Evolutionary conservation across 2,113 vertebrate genomes (phyloP).

Genomic region (Bostrychus sinensis): DNA sequence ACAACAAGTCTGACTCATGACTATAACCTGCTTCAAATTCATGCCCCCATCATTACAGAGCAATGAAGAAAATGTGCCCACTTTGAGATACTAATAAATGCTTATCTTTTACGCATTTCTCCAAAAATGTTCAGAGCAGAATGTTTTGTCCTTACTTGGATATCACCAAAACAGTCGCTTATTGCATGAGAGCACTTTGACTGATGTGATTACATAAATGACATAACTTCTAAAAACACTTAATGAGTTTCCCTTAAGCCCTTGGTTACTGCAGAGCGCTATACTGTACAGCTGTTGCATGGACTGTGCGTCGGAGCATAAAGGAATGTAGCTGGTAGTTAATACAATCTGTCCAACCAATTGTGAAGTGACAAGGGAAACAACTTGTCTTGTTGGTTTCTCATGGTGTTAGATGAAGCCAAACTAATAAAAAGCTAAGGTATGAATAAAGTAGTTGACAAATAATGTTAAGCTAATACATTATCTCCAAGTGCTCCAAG

Average conservation of each 20-base stretch:
- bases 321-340: slow-evolving; percentile 39
- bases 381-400: not conserved
- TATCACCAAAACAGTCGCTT: not conserved
- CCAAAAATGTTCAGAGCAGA: slow-evolving; percentile 4
- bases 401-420: not conserved
- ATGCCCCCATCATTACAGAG: slow-evolving; percentile 38
- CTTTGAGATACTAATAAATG: slow-evolving; percentile 14
- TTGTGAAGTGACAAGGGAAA: slow-evolving; percentile 2
- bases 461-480: not conserved
- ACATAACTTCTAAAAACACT: slow-evolving; percentile 10
- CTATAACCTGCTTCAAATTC: slow-evolving; percentile 51
- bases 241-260: slow-evolving; percentile 31
- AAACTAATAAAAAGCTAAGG: not conserved
- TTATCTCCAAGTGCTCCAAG: slow-evolving; percentile 1
- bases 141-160: slow-evolving; percentile 7
- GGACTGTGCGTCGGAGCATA: slow-evolving; percentile 19
- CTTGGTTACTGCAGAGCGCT: slow-evolving; percentile 24
- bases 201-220: slow-evolving; percentile 5
- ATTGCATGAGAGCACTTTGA: not conserved
- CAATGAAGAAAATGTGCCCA: slow-evolving; percentile 26
- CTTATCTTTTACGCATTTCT: not conserved
- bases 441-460: not conserved
- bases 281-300: slow-evolving; percentile 49
- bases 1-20: slow-evolving; percentile 23
- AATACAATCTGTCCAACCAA: slow-evolving; percentile 26